Conservation (phyloP, 1,140 invertebrate genomes). For the Orius laevigatus region DNA sequence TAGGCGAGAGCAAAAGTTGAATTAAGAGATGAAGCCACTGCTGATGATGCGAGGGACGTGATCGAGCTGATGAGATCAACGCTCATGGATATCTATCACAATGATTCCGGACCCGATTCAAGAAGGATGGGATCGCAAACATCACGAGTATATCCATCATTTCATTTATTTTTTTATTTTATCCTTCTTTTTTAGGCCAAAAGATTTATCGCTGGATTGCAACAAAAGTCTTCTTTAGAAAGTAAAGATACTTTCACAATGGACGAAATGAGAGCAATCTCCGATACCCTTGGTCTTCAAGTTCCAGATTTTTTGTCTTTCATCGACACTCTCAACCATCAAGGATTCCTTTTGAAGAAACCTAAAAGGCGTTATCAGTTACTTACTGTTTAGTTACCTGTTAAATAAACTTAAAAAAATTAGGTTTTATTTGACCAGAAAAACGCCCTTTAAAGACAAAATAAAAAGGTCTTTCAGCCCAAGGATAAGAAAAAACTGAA, state of each 20-base stretch:
- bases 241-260: slow-evolving; percentile 53
- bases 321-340: slow-evolving; percentile 60
- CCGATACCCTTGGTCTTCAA: slow-evolving; percentile 41
- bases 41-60: slow-evolving; percentile 67
- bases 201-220: slow-evolving; percentile 54
- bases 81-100: slow-evolving; percentile 4
- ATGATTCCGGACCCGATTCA: too few relatives aligned
- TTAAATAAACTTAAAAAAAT: too few relatives aligned
- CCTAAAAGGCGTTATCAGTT: slow-evolving; percentile 61
- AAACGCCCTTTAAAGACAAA: too few relatives aligned
- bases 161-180: slow-evolving; percentile 4
- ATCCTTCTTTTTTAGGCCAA: slow-evolving; percentile 41
- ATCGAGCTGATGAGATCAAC: slow-evolving; percentile 71
- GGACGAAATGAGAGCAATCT: slow-evolving; percentile 56
- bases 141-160: slow-evolving; percentile 1
- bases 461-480: too few relatives aligned
- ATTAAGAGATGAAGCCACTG: slow-evolving; percentile 59
- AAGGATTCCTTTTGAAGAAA: slow-evolving; percentile 73
- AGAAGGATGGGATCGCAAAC: background rate
- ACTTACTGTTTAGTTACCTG: slow-evolving; percentile 7
- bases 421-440: too few relatives aligned
- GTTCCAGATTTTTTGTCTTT: slow-evolving; percentile 42
- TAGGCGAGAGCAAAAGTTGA: slow-evolving; percentile 73
- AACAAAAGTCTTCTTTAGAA: slow-evolving; percentile 40
- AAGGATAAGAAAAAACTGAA: too few relatives aligned